These are phyloP conservation scores for Paracentrotus lividus DNA, from an alignment of 53 echinoderm and acorn worm species.

Conservation along the genomic window DNA sequence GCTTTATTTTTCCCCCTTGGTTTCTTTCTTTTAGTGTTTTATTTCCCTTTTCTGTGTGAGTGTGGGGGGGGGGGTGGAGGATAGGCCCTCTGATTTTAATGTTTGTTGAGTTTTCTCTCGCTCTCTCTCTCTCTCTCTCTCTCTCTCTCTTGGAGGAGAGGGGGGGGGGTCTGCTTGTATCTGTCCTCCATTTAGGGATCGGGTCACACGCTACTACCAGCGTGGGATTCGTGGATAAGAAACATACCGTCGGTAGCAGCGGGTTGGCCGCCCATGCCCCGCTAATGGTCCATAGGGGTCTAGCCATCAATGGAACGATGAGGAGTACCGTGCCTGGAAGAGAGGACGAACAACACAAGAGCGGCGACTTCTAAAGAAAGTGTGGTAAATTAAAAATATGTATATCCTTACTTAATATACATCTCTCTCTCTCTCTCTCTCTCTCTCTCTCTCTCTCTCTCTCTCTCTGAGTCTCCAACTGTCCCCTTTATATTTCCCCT, in stretches of 20 bases:
- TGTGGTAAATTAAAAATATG: not conserved
- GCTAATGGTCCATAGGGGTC: slow-evolving; percentile 33
- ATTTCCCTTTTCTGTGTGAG: too few species aligned
- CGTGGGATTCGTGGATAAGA: not conserved
- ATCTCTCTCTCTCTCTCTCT: not conserved
- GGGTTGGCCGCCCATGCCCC: not conserved
- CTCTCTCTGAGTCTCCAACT: not conserved
- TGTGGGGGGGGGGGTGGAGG: too few species aligned
- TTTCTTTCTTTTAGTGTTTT: too few species aligned
- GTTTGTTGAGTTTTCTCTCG: too few species aligned
- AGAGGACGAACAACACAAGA: too few species aligned
- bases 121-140: too few species aligned
- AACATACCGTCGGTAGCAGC: not conserved
- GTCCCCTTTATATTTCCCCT: not conserved
- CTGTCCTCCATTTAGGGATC: not conserved
- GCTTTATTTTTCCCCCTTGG: too few species aligned
- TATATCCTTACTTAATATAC: not conserved
- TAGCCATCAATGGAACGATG: slow-evolving; percentile 10
- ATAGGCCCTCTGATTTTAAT: too few species aligned
- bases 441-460: not conserved
- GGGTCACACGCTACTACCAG: not conserved
- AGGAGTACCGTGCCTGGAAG: not conserved
- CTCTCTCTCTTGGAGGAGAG: too few species aligned
- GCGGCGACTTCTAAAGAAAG: slow-evolving; percentile 7
- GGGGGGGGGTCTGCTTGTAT: not conserved